Evolutionary conservation across 2,797 vertebrate species (phyloP), one percentile per base, ranked within the genome.

Genomic region (Naso thynnoides): DNA sequence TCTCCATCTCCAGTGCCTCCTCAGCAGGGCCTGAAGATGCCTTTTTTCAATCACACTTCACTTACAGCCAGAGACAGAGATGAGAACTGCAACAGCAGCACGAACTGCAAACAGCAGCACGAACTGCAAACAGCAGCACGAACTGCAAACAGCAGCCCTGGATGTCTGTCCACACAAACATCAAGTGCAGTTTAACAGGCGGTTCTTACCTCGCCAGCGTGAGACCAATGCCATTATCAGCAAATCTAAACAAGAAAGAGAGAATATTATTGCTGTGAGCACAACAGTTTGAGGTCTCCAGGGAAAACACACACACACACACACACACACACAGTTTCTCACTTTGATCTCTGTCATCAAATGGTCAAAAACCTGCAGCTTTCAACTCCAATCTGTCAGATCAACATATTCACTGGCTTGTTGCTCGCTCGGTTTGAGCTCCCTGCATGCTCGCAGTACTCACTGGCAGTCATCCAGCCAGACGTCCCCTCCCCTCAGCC

Each of bases 391-490:
- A 8, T 41, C 23, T 4, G 31, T 24, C 26, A 56, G 23, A 44
- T 38, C 18, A 58, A 78, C 36, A n/a, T 23, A 11, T 21, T 8
- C 3, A n/a, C n/a, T n/a, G 31, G 31, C 31, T 31, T 31, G 31
- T 8, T 8, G 4, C 8, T 4, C 31, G 31, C 31, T 8, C 8
- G 4, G 31, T 8, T 8, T 31, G 31, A 4, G 8, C 31, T 31
- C 4, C 31, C 4, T 19, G 33, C 19, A 19, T 60, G 21, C 8
- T 9, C 5, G 27, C 0, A 21, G 21, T 48, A 93, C 97, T 96
- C 88, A 99, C 98, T 96, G 96, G 94, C 98, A 99, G 92, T 95
- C 87, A 31, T 99, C 96, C 90, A 99, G 88, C 98, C 98, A 99
- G 65, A 99, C 95, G 8, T 99, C 98, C 62, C 98, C 98, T 63